Base-by-base conservation (phyloP, 2,113 vertebrate genomes). In the Vanacampus margaritifer region DNA sequence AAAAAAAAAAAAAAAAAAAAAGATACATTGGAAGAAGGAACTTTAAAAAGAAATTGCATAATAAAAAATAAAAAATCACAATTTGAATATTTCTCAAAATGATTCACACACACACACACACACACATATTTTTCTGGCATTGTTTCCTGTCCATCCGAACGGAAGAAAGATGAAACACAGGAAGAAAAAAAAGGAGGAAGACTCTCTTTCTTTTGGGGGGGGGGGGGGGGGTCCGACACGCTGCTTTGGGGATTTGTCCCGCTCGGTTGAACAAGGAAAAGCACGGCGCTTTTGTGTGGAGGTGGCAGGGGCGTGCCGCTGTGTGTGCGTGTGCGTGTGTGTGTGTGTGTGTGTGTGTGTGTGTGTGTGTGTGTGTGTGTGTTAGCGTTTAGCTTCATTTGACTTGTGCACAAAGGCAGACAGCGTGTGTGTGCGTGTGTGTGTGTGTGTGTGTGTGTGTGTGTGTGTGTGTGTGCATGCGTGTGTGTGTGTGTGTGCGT, bases 221-320 rank as follows among this genome's bases (percentile, higher is more conserved):
- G n/a, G n/a, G n/a, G n/a, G n/a, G n/a, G n/a, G 13, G 6, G 57
- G 73, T 32, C 19, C 9, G 79, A 82, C 83, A 84, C 66, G 69
- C 81, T 46, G 45, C 79, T 85, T 88, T 89, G 86, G 58, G 89
- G 89, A 89, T 90, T 91, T 87, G 86, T 89, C 82, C 84, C 82
- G 87, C 86, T 84, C 86, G 88, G 80, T 74, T 83, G 88, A 75
- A 73, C 83, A 80, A 70, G 84, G 83, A 78, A 78, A 87, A 80
- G 71, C 67, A 56, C 83, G 62, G 86, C 73, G 89, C 88, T 83
- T 90, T 93, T 92, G 89, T 92, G 88, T 91, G 57, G 72, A 82
- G 76, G 88, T 80, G 85, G 81, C 85, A 86, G 81, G 79, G 86
- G 87, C 70, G 73, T 89, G 79, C 71, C 51, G 10, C 67, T 71